Conservation (phyloP, 2,113 vertebrate species). For the Bungarus multicinctus region DNA sequence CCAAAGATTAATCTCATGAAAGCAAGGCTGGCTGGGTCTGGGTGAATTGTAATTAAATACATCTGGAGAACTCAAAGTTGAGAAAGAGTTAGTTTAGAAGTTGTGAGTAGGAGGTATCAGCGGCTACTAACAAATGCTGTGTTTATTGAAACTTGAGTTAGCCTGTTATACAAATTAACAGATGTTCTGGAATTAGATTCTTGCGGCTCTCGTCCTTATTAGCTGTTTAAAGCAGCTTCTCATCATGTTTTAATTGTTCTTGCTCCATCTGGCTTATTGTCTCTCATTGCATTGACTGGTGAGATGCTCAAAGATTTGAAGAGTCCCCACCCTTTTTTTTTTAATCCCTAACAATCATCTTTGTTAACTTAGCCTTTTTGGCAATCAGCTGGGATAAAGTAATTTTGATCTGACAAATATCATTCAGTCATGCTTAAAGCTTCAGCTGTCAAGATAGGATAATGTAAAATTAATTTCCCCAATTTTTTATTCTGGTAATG, state of each 20-base stretch:
- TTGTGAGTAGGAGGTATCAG: neutral
- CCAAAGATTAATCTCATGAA: neutral
- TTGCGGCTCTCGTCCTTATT: neutral
- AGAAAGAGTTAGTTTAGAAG: neutral
- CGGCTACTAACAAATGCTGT: neutral
- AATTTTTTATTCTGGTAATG: neutral
- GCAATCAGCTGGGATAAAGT: neutral
- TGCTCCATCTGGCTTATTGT: neutral
- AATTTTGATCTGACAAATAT: neutral
- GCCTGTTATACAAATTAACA: neutral
- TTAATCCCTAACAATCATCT: neutral
- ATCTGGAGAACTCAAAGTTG: neutral
- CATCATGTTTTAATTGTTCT: neutral
- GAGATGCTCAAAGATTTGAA: neutral
- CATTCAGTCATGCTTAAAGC: neutral
- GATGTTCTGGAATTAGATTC: neutral
- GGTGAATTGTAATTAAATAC: neutral
- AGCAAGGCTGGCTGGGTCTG: neutral
- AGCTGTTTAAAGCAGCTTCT: neutral
- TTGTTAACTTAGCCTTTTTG: neutral
- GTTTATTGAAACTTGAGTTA: neutral
- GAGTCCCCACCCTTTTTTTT: neutral
- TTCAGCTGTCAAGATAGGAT: neutral
- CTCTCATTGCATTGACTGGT: neutral
- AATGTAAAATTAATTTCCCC: neutral